phyloP scores from a whole-genome alignment of 2,797 vertebrate species.

The Gouania willdenowi region DNA sequence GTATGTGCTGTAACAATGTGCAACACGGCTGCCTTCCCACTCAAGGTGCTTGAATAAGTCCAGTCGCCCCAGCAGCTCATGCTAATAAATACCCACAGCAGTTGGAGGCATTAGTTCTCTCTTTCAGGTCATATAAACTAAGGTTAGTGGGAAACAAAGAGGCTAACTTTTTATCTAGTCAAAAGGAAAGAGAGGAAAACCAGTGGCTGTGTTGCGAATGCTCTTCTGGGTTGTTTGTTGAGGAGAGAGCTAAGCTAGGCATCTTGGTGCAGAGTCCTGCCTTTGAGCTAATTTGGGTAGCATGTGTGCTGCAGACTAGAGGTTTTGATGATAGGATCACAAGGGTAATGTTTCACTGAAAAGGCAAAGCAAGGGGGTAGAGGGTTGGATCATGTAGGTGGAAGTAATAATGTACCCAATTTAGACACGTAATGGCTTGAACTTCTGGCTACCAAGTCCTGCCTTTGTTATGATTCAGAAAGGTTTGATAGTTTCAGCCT shows the following conservation, averaged over 20 bases:
- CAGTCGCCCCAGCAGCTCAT: slow-evolving; percentile 11
- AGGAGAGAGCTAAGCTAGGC: slow-evolving; percentile 25
- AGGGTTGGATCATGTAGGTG: slow-evolving; percentile 2
- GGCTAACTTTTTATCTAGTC: slow-evolving; percentile 10
- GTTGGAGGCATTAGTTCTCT: slow-evolving; percentile 16
- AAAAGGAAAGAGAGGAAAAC: slow-evolving; percentile 8
- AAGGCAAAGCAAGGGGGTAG: not conserved
- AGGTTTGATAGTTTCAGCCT: no score
- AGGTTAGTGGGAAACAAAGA: slow-evolving; percentile 13
- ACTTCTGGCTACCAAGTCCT: no score
- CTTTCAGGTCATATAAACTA: slow-evolving; percentile 9
- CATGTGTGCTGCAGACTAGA: slow-evolving; percentile 14
- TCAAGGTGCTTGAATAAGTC: slow-evolving; percentile 16
- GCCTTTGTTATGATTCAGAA: no score
- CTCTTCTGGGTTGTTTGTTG: slow-evolving; percentile 18
- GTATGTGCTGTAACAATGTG: slow-evolving; percentile 39
- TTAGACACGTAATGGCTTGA: no score
- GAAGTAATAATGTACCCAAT: slow-evolving; percentile 3
- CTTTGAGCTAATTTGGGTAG: slow-evolving; percentile 19
- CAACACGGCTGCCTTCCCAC: slow-evolving; percentile 33
- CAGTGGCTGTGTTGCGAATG: slow-evolving; percentile 7
- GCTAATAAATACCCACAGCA: slow-evolving; percentile 18
- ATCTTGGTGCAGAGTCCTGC: slow-evolving; percentile 43
- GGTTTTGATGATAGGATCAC: slow-evolving; percentile 16
- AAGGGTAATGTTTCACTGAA: slow-evolving; percentile 19